A percentile compares a stretch with the other conserved stretches of the same genome.
phyloP scores from a whole-genome alignment of 2,797 vertebrate species.

The Anableps anableps region DNA sequence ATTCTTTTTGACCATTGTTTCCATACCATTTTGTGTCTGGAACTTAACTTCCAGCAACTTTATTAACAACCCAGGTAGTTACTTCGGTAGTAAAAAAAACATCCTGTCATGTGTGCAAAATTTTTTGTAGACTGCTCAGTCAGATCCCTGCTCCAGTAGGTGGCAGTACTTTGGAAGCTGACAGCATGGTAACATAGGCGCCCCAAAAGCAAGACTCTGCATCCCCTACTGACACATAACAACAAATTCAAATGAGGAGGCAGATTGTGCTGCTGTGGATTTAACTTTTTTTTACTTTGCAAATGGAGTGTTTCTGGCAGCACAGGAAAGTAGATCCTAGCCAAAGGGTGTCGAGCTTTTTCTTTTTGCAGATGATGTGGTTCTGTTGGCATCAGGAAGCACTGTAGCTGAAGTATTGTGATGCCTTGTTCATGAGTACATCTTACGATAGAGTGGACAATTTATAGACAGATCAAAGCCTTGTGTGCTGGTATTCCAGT shows the following conservation, averaged over 20 bases:
- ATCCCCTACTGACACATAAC: not conserved
- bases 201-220: not conserved
- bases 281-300: not conserved
- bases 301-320: not conserved
- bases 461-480: not conserved
- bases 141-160: not conserved
- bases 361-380: not conserved
- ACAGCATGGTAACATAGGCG: not conserved
- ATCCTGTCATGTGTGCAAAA: too few species aligned
- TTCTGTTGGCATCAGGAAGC: not conserved
- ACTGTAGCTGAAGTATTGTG: conserved; percentile 2
- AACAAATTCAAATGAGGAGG: not conserved
- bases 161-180: not conserved
- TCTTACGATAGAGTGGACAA: not conserved
- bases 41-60: too few species aligned
- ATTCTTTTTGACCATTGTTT: not conserved
- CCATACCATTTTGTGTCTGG: too few species aligned
- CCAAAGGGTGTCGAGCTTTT: not conserved
- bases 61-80: not conserved
- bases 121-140: too few species aligned
- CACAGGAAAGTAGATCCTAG: not conserved
- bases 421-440: not conserved
- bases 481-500: not conserved
- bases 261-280: not conserved
- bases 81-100: too few species aligned